phyloP scores from a whole-genome alignment of 2,888 invertebrate species.

The Marasmarcha lunaedactyla region DNA sequence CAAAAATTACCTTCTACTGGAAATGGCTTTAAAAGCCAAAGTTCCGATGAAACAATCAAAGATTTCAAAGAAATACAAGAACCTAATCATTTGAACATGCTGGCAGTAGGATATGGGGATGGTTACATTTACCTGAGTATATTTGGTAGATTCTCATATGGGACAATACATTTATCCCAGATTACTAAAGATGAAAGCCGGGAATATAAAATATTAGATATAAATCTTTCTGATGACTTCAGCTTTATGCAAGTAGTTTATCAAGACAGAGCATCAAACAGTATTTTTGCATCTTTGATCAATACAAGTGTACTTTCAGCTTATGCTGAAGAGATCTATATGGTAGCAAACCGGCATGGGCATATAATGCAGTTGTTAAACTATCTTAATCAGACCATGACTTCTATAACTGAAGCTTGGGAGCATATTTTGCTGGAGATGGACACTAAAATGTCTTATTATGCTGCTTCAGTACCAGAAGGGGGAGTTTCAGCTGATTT shows the following conservation, averaged over 20 bases:
- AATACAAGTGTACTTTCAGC: conserved; percentile 74
- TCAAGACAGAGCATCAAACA: conserved; percentile 56
- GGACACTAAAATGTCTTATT: conserved; percentile 91
- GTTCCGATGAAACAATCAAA: conserved; percentile 65
- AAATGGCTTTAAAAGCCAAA: conserved; percentile 61
- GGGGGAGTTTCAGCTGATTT: conserved; percentile 92
- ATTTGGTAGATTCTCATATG: conserved; percentile 87
- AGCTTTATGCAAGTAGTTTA: conserved; percentile 76
- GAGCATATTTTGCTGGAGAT: conserved; percentile 94
- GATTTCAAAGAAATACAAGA: conserved; percentile 72
- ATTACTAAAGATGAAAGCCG: conserved; percentile 68
- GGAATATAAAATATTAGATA: conserved; percentile 72
- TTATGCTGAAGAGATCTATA: conserved; percentile 77
- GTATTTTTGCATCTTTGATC: conserved; percentile 55
- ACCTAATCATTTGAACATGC: conserved; percentile 76
- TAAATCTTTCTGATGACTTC: conserved; percentile 78
- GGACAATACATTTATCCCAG: conserved; percentile 72
- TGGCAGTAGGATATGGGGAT: conserved; percentile 82
- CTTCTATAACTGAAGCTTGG: conserved; percentile 90
- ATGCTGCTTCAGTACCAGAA: conserved; percentile 83
- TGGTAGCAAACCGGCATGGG: conserved; percentile 80
- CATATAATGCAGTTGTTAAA: conserved; percentile 78
- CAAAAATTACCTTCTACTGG: conserved; percentile 68
- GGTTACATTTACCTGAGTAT: conserved; percentile 82
- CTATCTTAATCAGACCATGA: conserved; percentile 80